phyloP scores from a whole-genome alignment of 2,888 invertebrate species.

The Octonoba sinensis region DNA sequence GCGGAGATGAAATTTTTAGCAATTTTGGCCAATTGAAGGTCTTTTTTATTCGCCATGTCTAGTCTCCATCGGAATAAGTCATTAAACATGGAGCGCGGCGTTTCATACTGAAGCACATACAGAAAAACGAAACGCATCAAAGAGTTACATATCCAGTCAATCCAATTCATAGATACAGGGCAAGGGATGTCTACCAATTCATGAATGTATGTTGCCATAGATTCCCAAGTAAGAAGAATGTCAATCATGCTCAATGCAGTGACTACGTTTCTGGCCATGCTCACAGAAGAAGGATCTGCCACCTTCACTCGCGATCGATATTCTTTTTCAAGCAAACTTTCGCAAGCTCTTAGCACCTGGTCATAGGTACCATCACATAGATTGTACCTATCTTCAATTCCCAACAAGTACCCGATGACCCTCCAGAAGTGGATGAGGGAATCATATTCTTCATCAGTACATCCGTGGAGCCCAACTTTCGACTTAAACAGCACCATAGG shows the following conservation, averaged over 20 bases:
- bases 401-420: conserved; percentile 84
- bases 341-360: conserved; percentile 38
- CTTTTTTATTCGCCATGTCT: conserved; percentile 26
- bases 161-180: conserved; percentile 13
- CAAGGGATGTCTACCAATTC: conserved; percentile 40
- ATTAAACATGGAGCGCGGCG: conserved; percentile 32
- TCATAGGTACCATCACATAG: conserved; percentile 58
- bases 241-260: conserved; percentile 31
- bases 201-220: conserved; percentile 32
- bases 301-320: conserved; percentile 18
- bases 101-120: conserved; percentile 4
- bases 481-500: conserved; percentile 77
- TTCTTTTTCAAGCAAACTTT: conserved; percentile 39
- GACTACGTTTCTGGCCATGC: conserved; percentile 36
- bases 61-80: conserved; percentile 39
- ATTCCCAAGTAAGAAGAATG: conserved; percentile 24
- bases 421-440: conserved; percentile 87
- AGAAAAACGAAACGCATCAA: conserved; percentile 24
- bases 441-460: conserved; percentile 78
- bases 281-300: conserved; percentile 28
- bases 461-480: conserved; percentile 76
- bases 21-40: neutral
- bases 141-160: conserved; percentile 27
- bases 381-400: conserved; percentile 78
- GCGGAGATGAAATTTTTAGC: too few relatives aligned